Base-by-base conservation (phyloP, 35 echinoderm and acorn worm species). In the Stichopus chloronotus region DNA sequence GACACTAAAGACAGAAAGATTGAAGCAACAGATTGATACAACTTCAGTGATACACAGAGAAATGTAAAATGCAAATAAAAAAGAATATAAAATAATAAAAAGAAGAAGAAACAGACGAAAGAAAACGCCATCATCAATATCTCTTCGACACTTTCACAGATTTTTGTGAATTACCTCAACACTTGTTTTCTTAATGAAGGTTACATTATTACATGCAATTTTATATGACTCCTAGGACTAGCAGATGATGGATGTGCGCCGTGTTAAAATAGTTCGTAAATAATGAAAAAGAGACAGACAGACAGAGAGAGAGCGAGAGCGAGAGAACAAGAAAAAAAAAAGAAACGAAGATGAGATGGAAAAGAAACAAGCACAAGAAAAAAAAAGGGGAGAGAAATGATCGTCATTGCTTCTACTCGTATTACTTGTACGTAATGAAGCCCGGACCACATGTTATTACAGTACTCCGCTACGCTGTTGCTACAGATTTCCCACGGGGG, bases 151-250 rank as follows among this genome's bases (percentile, higher is more conserved):
- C 30, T 10, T 72, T 72, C 13, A 72, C 13, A 72, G 69, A 72
- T n/a, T 72, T 43, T 72, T 72, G 69, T 72, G 69, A 72, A 72
- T 72, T 72, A n/a, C 19, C 17, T 72, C 69, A 20, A 72, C 69
- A 72, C 56, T 55, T 57, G 80, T 83, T 56, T 56, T 56, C 16
- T 83, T 57, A 83, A 83, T 83, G 56, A 83, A 83, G 80, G 80
- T 57, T 56, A 83, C 80, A 83, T 83, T 83, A 83, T 83, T 83
- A 83, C 80, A 83, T 83, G 80, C 80, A 83, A 83, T 57, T 83
- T 83, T 83, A 83, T 83, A 83, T 83, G 80, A 83, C 80, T 83
- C 80, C 54, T 9, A 83, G 80, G 80, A 57, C 80, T 53, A 55
- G 6, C 52, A 20, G 80, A 83, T 83, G 80, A 83, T 83, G 80